Percentiles rank a stretch among this genome's conserved stretches.
Evolutionary conservation across 2,888 invertebrate genomes (phyloP).

Genomic region (Capitulum mitella): DNA sequence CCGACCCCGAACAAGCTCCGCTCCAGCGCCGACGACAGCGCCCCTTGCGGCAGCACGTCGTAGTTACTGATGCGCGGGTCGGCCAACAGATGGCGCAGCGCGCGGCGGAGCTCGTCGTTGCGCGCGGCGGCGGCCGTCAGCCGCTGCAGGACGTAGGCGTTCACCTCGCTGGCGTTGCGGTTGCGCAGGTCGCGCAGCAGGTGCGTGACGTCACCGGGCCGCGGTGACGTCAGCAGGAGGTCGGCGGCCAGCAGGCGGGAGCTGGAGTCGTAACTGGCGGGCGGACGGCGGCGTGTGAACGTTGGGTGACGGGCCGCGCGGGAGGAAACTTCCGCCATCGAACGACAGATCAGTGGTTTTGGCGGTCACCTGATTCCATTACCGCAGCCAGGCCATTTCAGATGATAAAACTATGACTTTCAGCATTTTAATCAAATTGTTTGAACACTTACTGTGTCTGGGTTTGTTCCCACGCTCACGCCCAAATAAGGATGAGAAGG

Average conservation of each 20-base stretch:
- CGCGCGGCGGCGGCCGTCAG: background rate
- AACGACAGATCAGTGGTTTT: too few relatives aligned
- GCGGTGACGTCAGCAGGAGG: conserved; percentile 51
- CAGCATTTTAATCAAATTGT: too few relatives aligned
- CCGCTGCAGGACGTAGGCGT: conserved; percentile 6
- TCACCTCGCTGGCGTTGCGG: background rate
- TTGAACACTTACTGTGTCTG: too few relatives aligned
- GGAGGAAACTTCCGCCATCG: too few relatives aligned
- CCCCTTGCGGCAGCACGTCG: conserved; percentile 58
- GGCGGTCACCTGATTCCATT: too few relatives aligned
- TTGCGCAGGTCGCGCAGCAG: background rate
- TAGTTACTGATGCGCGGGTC: conserved; percentile 57
- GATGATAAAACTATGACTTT: too few relatives aligned
- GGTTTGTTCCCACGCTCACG: too few relatives aligned
- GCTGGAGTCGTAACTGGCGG: conserved; percentile 55
- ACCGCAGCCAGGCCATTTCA: too few relatives aligned
- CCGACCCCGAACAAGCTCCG: conserved; percentile 54
- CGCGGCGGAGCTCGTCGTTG: background rate
- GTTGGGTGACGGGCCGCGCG: too few relatives aligned
- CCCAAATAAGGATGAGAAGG: too few relatives aligned
- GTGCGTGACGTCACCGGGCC: background rate
- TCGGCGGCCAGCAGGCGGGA: conserved; percentile 61
- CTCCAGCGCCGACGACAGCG: conserved; percentile 64
- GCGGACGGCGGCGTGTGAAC: background rate
- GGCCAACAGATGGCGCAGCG: conserved; percentile 36